phyloP scores from a whole-genome alignment of 2,113 vertebrate species.

The Climacteris rufus region DNA sequence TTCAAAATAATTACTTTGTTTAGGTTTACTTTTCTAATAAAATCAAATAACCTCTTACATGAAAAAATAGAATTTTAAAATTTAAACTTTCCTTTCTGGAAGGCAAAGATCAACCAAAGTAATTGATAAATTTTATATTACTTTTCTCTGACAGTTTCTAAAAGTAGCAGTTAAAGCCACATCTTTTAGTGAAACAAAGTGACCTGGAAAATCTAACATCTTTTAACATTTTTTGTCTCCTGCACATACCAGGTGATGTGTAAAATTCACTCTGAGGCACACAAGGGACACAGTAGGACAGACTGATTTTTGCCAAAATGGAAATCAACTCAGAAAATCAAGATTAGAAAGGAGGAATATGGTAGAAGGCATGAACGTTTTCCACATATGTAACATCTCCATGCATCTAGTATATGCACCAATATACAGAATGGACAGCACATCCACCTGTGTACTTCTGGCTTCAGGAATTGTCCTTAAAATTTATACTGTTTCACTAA shows the following conservation, averaged over 20 bases:
- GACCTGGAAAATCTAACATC: not conserved
- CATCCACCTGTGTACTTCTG: not conserved
- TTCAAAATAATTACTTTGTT: not conserved
- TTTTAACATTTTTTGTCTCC: not conserved
- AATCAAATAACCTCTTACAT: not conserved
- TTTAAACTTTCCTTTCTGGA: not conserved
- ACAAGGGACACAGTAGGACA: not conserved
- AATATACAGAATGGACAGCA: not conserved
- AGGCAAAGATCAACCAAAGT: not conserved
- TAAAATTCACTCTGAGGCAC: not conserved
- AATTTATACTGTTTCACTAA: not conserved
- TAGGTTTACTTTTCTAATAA: not conserved
- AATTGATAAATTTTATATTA: not conserved
- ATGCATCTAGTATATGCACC: not conserved
- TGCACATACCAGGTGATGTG: not conserved
- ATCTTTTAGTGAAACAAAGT: not conserved
- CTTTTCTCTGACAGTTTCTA: not conserved
- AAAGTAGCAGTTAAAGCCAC: not conserved
- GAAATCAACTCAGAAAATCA: not conserved
- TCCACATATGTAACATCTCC: not conserved
- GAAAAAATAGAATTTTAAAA: not conserved
- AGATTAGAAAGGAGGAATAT: not conserved
- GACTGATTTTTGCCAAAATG: not conserved
- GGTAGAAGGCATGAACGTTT: not conserved
- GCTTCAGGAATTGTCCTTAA: not conserved